Percentiles rank a stretch among this genome's conserved stretches.
Conservation (phyloP, 2,888 invertebrate species). For the Falcaria lacertinaria region DNA sequence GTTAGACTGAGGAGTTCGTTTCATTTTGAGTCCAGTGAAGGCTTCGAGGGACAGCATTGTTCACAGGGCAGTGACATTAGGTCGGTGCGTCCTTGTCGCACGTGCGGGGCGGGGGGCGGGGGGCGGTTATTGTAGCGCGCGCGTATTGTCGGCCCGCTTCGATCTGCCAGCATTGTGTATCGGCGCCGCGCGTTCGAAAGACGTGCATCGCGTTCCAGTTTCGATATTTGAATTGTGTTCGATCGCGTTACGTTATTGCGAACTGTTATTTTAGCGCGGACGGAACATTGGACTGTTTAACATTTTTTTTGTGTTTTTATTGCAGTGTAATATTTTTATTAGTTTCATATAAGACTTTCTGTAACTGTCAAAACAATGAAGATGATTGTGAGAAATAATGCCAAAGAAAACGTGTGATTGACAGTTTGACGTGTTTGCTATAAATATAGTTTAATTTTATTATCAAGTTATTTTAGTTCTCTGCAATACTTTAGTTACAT, state of each 20-base stretch:
- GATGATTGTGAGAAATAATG: conserved; percentile 52
- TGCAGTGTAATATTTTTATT: conserved; percentile 40
- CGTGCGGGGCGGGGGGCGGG: conserved; percentile 64
- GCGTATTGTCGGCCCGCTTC: conserved; percentile 77
- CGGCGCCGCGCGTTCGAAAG: conserved; percentile 52
- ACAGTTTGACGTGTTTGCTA: conserved; percentile 55
- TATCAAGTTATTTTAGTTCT: conserved; percentile 32
- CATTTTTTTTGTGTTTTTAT: conserved; percentile 43
- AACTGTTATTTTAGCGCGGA: conserved; percentile 45
- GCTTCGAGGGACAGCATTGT: conserved; percentile 69
- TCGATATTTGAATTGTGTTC: conserved; percentile 42
- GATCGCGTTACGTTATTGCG: conserved; percentile 50
- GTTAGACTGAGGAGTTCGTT: conserved; percentile 34
- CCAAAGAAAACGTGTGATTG: conserved; percentile 69
- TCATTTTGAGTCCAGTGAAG: conserved; percentile 34
- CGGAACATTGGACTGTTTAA: conserved; percentile 36
- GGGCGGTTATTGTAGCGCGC: conserved; percentile 76
- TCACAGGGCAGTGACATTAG: conserved; percentile 77
- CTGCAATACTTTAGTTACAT: conserved; percentile 21
- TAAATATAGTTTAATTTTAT: conserved; percentile 38
- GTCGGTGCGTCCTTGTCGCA: conserved; percentile 76
- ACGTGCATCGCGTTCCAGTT: conserved; percentile 53
- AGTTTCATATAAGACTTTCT: conserved; percentile 43
- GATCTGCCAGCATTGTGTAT: conserved; percentile 78
- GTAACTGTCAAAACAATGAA: conserved; percentile 24